Evolutionary conservation across 2,113 vertebrate species (phyloP).

Genomic region (Telmatochromis sp.): DNA sequence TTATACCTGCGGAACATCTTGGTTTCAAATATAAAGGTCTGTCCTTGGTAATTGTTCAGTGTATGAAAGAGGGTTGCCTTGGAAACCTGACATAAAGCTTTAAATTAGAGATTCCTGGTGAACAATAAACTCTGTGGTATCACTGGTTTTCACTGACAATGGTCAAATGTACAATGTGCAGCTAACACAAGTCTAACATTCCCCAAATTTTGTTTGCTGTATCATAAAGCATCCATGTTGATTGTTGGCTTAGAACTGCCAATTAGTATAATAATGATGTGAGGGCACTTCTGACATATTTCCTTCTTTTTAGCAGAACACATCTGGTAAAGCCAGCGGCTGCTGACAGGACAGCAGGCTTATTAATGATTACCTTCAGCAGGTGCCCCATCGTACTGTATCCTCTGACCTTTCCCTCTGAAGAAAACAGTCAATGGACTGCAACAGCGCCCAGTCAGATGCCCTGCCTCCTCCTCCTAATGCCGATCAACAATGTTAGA

Average conservation of each 20-base stretch:
- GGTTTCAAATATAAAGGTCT: neutral
- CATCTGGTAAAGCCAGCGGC: conserved; percentile 47
- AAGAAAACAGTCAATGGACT: conserved; percentile 68
- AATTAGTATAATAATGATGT: neutral
- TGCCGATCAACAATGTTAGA: conserved; percentile 13
- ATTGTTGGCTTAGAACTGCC: neutral
- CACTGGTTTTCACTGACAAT: neutral
- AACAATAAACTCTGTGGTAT: neutral
- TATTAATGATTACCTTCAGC: conserved; percentile 68
- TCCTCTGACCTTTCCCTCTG: conserved; percentile 69
- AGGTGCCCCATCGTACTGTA: conserved; percentile 55
- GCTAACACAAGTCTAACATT: neutral
- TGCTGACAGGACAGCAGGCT: conserved; percentile 60
- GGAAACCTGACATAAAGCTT: conserved; percentile 20
- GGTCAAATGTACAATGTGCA: neutral
- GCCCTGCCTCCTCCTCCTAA: conserved; percentile 39
- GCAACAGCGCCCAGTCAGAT: conserved; percentile 62
- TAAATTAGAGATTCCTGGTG: conserved; percentile 4
- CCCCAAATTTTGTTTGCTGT: neutral
- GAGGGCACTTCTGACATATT: neutral
- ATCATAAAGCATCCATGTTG: neutral
- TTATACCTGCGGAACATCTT: neutral
- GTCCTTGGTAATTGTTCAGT: conserved; percentile 20
- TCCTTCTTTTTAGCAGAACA: conserved; percentile 20
- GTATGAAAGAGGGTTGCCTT: conserved; percentile 32